Conservation (phyloP, 1,140 invertebrate genomes). For the Planococcus citri region DNA sequence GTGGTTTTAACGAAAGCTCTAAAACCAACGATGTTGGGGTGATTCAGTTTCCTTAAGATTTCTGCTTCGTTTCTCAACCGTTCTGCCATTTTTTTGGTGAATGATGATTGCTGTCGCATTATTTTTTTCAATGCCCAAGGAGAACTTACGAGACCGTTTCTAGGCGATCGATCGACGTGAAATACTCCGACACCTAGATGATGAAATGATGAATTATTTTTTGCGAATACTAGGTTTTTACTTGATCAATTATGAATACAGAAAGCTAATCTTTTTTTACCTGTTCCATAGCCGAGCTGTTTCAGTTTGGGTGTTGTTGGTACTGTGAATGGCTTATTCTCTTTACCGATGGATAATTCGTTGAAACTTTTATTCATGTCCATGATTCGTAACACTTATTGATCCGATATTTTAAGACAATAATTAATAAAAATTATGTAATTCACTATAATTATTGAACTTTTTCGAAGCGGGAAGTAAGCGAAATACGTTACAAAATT, state of each 20-base stretch:
- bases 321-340: slow-evolving; percentile 27
- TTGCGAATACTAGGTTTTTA: slow-evolving; percentile 14
- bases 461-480: too few relatives aligned
- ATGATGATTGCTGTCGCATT: slow-evolving; percentile 35
- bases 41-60: slow-evolving; percentile 51
- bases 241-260: slow-evolving; percentile 18
- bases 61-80: slow-evolving; percentile 57
- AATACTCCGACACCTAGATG: slow-evolving; percentile 59
- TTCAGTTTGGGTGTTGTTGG: slow-evolving; percentile 56
- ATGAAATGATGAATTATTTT: slow-evolving; percentile 28
- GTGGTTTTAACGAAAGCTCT: slow-evolving; percentile 47
- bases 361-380: too few relatives aligned
- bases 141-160: slow-evolving; percentile 46
- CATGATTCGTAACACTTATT: too few relatives aligned
- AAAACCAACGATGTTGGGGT: slow-evolving; percentile 75
- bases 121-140: slow-evolving; percentile 74
- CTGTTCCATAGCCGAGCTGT: slow-evolving; percentile 58
- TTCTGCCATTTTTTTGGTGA: slow-evolving; percentile 34
- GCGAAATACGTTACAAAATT: too few relatives aligned
- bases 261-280: slow-evolving; percentile 35
- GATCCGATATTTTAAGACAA: too few relatives aligned
- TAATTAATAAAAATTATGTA: too few relatives aligned
- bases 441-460: too few relatives aligned
- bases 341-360: neutral
- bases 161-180: slow-evolving; percentile 55